A percentile compares a stretch with the other conserved stretches of the same genome.
Evolutionary conservation across 2,797 vertebrate genomes (phyloP).

Genomic region (Uromys caudimaculatus): DNA sequence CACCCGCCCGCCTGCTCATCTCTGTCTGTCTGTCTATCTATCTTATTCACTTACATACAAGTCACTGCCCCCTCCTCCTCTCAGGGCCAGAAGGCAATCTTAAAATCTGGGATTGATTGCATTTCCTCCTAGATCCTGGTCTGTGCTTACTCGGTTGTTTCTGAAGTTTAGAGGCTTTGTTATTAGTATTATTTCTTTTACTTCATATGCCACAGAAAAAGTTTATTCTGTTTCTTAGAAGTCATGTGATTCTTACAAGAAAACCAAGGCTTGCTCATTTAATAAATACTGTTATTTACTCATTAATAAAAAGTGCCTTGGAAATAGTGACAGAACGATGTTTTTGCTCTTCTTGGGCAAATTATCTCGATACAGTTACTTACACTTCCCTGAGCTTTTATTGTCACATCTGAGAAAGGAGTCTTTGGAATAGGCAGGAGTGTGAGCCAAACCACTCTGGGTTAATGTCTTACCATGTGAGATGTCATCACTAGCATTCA

Average conservation of each 20-base stretch:
- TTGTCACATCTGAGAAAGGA: conserved; percentile 1
- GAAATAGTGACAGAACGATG: background rate
- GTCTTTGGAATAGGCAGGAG: background rate
- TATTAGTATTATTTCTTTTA: background rate
- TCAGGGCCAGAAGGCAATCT: background rate
- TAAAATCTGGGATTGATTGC: background rate
- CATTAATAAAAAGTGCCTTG: conserved; percentile 5
- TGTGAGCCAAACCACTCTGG: background rate
- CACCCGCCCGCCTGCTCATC: too few relatives aligned
- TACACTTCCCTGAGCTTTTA: background rate
- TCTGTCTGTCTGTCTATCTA: too few relatives aligned
- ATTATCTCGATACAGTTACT: background rate
- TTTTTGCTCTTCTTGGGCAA: background rate
- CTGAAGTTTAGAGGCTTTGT: background rate
- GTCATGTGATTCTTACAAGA: background rate
- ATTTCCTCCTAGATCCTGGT: background rate
- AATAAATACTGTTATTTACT: background rate
- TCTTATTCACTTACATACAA: background rate
- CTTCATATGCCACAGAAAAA: background rate
- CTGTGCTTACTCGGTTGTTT: background rate
- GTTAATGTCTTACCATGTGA: background rate
- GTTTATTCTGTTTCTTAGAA: background rate
- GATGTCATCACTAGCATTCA: background rate
- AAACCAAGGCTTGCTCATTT: background rate
- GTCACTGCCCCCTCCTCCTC: background rate